Evolutionary conservation across 2,797 vertebrate genomes (phyloP).

Genomic region (Arvicola amphibius): DNA sequence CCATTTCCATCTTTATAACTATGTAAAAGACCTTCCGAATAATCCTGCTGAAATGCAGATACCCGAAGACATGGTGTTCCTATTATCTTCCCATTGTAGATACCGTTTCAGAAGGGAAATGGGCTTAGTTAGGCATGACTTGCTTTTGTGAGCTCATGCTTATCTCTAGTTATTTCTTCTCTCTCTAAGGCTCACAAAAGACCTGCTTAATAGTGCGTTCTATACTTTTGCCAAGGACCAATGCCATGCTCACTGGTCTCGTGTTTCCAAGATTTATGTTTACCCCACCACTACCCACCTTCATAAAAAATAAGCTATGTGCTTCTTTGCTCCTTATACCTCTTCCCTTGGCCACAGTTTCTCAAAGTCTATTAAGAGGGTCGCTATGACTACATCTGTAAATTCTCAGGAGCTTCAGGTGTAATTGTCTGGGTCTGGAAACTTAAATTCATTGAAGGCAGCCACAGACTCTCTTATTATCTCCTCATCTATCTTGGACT

Average conservation of each 20-base stretch:
- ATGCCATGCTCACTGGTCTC: constrained; percentile 41
- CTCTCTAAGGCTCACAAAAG: constrained; percentile 66
- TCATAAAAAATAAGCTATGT: constrained; percentile 55
- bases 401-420: constrained; percentile 56
- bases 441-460: constrained; percentile 73
- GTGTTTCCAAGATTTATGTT: constrained; percentile 54
- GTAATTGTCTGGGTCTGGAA: constrained; percentile 69
- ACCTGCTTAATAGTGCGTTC: constrained; percentile 69
- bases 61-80: background rate
- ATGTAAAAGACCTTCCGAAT: constrained; percentile 34
- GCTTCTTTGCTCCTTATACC: constrained; percentile 33
- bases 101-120: constrained; percentile 70
- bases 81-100: constrained; percentile 27
- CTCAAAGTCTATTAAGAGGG: constrained; percentile 53
- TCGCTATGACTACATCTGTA: constrained; percentile 53
- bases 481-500: constrained; percentile 62
- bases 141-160: constrained; percentile 67
- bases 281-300: background rate
- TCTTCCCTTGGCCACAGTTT: constrained; percentile 58
- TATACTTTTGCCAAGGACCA: constrained; percentile 55
- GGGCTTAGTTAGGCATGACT: constrained; percentile 71
- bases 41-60: constrained; percentile 29
- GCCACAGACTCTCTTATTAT: constrained; percentile 65
- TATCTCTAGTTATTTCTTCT: constrained; percentile 67
- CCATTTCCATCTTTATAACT: background rate